A percentile compares a stretch with the other conserved stretches of the same genome.
Evolutionary conservation across 2,888 invertebrate genomes (phyloP).

Genomic region (Dynastes tityus): DNA sequence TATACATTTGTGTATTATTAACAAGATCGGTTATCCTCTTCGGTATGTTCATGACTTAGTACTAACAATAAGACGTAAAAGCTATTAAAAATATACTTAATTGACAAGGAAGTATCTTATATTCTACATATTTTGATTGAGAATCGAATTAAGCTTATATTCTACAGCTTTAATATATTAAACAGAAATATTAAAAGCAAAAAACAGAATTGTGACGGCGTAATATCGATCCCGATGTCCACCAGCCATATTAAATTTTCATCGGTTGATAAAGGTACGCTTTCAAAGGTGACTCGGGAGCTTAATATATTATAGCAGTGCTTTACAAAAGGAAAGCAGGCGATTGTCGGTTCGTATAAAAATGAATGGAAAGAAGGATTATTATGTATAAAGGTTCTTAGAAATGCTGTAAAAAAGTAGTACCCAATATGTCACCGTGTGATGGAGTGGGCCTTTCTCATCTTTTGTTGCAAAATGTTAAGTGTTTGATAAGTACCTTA

Average conservation of each 20-base stretch:
- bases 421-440: background rate
- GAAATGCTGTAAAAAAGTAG: background rate
- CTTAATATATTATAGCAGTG: constrained; percentile 23
- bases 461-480: too few relatives aligned
- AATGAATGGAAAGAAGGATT: background rate
- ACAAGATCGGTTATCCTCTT: too few relatives aligned
- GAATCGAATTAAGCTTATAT: too few relatives aligned
- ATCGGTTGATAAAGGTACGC: constrained; percentile 28
- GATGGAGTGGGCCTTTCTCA: background rate
- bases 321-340: background rate
- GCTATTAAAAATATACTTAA: too few relatives aligned
- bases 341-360: background rate
- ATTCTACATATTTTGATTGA: too few relatives aligned
- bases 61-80: too few relatives aligned
- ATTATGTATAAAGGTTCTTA: constrained; percentile 1
- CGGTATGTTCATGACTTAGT: too few relatives aligned
- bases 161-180: background rate
- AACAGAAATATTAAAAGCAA: too few relatives aligned
- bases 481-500: too few relatives aligned
- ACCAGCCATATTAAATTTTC: constrained; percentile 38
- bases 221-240: constrained; percentile 1
- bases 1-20: too few relatives aligned
- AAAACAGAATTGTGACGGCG: background rate
- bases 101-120: too few relatives aligned
- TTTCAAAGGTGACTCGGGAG: constrained; percentile 20